These are phyloP conservation scores for Dreissena polymorpha DNA, from an alignment of 1,140 invertebrate genomes.

Conservation along the genomic window DNA sequence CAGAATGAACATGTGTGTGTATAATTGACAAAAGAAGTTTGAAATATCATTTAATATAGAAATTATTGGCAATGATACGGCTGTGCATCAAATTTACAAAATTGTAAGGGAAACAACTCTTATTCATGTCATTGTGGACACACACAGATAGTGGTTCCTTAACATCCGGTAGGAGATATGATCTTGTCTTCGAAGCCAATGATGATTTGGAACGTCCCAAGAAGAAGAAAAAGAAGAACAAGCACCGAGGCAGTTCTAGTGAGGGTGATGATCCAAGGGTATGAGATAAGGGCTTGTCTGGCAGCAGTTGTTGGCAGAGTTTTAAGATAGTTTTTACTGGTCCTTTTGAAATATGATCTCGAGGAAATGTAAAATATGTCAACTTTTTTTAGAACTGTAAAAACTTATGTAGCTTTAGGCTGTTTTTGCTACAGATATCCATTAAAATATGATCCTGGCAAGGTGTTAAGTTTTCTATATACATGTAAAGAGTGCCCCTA, in stretches of 20 bases:
- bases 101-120: too few species aligned
- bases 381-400: background rate
- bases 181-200: conserved; percentile 67
- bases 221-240: conserved; percentile 58
- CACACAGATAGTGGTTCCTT: conserved; percentile 18
- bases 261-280: conserved; percentile 28
- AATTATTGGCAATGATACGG: too few species aligned
- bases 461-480: background rate
- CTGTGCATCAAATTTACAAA: too few species aligned
- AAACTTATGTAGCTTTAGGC: too few species aligned
- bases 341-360: too few species aligned
- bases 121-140: too few species aligned
- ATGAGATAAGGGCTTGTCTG: background rate
- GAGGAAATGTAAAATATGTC: background rate
- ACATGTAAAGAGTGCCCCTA: too few species aligned
- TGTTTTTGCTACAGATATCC: background rate
- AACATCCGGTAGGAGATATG: conserved; percentile 64
- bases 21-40: background rate
- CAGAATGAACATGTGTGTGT: background rate
- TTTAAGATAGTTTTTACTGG: too few species aligned
- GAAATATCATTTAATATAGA: too few species aligned
- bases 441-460: background rate
- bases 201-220: conserved; percentile 51
- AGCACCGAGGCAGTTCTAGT: conserved; percentile 40
- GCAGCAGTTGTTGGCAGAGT: too few species aligned